Evolutionary conservation across 2,113 vertebrate species (phyloP).

Genomic region (Aptenodytes patagonicus): DNA sequence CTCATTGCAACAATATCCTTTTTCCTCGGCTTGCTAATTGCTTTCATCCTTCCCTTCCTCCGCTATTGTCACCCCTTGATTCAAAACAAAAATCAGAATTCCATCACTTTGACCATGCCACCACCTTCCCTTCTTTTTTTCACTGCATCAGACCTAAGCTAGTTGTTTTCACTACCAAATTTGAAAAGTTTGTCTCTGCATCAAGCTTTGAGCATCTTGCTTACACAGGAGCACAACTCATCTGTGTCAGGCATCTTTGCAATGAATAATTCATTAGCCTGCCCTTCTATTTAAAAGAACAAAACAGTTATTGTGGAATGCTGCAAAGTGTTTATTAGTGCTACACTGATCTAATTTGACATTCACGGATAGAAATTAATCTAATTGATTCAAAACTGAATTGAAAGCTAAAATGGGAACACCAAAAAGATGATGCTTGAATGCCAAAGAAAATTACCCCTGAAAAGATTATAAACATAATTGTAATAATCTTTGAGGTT

Average conservation of each 20-base stretch:
- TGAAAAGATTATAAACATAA: not conserved
- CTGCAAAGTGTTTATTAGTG: not conserved
- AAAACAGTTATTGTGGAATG: not conserved
- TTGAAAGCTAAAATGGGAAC: not conserved
- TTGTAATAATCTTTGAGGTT: not conserved
- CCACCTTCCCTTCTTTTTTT: not conserved
- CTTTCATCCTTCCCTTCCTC: not conserved
- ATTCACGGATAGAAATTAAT: not conserved
- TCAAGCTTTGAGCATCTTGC: not conserved
- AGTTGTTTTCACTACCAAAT: not conserved
- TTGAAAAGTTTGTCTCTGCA: not conserved
- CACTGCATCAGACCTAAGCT: not conserved
- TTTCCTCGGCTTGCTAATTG: not conserved
- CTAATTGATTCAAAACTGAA: not conserved
- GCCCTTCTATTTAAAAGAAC: not conserved
- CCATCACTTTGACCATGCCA: not conserved
- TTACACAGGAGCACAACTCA: not conserved
- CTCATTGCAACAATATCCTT: not conserved
- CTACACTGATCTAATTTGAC: not conserved
- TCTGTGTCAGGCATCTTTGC: not conserved
- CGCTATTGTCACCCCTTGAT: not conserved
- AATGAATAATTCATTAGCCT: not conserved
- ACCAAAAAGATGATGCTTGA: not conserved
- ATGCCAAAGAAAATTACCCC: not conserved
- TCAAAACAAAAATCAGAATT: not conserved